Conservation (phyloP, 2,113 vertebrate genomes). For the Caranx melampygus region DNA sequence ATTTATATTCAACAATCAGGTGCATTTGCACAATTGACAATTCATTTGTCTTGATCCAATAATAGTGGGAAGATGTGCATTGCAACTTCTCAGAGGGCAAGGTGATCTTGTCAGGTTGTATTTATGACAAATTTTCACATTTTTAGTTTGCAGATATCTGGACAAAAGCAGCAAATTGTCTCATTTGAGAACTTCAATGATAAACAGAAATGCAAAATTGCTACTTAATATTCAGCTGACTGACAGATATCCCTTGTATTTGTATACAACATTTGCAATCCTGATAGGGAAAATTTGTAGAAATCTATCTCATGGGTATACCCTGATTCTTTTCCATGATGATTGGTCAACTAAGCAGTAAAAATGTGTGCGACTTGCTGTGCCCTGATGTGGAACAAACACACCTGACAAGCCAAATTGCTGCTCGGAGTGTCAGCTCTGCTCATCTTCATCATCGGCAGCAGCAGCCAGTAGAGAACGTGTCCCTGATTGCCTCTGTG, state of each 20-base stretch:
- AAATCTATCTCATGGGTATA: background rate
- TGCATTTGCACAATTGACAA: background rate
- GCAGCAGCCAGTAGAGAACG: conserved; percentile 39
- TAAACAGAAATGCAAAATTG: background rate
- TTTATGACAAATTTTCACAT: background rate
- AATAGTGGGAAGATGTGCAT: background rate
- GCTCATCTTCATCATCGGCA: conserved; percentile 63
- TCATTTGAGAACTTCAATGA: no score
- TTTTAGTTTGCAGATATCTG: background rate
- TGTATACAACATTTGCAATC: background rate
- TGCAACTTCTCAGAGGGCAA: background rate
- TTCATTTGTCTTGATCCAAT: background rate
- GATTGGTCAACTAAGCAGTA: conserved; percentile 31
- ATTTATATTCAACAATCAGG: background rate
- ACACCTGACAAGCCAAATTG: conserved; percentile 62
- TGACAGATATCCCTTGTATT: background rate
- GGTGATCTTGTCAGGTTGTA: background rate
- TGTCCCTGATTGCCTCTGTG: conserved; percentile 36
- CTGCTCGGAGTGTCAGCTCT: conserved; percentile 57
- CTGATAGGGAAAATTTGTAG: background rate
- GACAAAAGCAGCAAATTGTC: background rate
- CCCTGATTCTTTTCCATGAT: conserved; percentile 9
- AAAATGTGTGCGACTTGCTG: conserved; percentile 34
- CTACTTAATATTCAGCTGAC: background rate
- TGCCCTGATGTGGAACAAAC: conserved; percentile 46